These are phyloP conservation scores for Zeus faber DNA, from an alignment of 2,113 vertebrate species.

Conservation along the genomic window DNA sequence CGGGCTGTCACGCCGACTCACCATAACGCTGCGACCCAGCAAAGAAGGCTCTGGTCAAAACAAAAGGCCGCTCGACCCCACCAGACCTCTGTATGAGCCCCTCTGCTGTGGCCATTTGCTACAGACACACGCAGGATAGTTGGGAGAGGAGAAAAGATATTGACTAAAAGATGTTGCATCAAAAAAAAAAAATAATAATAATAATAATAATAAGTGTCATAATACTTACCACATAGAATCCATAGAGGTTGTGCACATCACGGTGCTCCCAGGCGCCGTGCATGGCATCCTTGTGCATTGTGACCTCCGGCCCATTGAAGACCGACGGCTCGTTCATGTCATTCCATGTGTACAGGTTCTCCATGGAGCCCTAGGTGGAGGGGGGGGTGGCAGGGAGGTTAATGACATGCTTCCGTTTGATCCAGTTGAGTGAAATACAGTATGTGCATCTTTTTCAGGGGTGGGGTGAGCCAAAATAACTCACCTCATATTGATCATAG, in stretches of 20 bases:
- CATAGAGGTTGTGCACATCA: conserved; percentile 89
- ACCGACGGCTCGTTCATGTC: conserved; percentile 94
- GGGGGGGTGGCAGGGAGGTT: conserved; percentile 11
- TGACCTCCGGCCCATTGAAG: conserved; percentile 91
- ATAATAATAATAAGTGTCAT: not conserved
- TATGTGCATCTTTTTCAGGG: no score
- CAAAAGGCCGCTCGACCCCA: conserved; percentile 84
- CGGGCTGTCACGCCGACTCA: conserved; percentile 44
- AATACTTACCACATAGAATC: conserved; percentile 84
- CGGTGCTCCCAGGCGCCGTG: conserved; percentile 88
- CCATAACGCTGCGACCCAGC: conserved; percentile 91
- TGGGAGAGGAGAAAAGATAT: conserved; percentile 7
- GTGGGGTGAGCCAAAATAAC: not conserved
- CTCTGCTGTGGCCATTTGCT: conserved; percentile 89
- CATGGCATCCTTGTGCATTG: conserved; percentile 88
- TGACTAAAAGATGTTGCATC: not conserved
- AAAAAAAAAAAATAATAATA: not conserved
- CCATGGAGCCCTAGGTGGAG: conserved; percentile 77
- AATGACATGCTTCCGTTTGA: not conserved
- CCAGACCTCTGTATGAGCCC: conserved; percentile 83
- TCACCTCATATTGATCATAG: conserved; percentile 87
- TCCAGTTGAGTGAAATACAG: not conserved
- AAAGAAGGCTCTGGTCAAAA: conserved; percentile 85
- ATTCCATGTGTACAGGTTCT: conserved; percentile 87
- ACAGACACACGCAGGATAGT: conserved; percentile 8